Evolutionary conservation across 1,140 invertebrate genomes (phyloP).

Genomic region (Zeugodacus cucurbitae): DNA sequence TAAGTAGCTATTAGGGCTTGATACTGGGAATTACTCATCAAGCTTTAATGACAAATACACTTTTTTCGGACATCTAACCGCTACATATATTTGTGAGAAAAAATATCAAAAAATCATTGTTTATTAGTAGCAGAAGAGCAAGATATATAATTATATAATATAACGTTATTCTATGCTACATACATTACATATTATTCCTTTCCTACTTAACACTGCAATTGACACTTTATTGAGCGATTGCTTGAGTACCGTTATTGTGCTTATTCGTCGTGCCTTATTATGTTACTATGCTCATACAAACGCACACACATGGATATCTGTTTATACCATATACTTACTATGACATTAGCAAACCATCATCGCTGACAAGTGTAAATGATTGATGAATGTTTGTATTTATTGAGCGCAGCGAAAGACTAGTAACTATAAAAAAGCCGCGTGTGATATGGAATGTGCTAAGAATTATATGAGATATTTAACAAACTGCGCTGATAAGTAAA

Average conservation of each 20-base stretch:
- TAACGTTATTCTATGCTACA: no score
- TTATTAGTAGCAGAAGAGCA: neutral
- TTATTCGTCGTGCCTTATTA: no score
- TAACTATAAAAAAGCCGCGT: no score
- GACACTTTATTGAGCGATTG: constrained; percentile 29
- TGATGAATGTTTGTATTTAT: neutral
- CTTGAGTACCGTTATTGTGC: neutral
- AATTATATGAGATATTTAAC: no score
- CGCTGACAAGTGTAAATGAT: neutral
- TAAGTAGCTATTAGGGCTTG: neutral
- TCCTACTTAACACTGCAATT: neutral
- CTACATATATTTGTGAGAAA: no score
- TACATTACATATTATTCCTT: neutral
- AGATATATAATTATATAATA: no score
- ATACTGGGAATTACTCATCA: neutral
- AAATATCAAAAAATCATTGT: no score
- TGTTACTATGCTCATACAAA: neutral
- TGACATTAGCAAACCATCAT: neutral
- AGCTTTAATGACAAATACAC: no score
- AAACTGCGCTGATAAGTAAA: no score
- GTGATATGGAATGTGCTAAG: no score
- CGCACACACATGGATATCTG: neutral
- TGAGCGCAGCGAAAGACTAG: neutral
- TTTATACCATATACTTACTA: neutral
- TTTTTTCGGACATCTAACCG: no score